Conservation (phyloP, 2,797 vertebrate species). For the Poeciliopsis gracilis region DNA sequence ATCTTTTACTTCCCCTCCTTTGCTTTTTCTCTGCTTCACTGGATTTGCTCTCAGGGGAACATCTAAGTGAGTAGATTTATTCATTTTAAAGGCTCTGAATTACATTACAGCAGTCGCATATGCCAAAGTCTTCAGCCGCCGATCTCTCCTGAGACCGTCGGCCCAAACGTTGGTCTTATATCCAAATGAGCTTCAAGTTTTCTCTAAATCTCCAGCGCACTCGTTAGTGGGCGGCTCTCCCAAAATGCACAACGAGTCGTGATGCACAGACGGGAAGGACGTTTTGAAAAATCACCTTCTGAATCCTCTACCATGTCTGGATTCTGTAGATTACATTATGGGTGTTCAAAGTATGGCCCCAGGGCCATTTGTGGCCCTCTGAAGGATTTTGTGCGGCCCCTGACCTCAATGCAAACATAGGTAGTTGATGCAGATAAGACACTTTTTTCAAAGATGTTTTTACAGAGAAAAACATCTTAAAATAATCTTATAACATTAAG, state of each 20-base stretch:
- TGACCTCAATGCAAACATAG: too few relatives aligned
- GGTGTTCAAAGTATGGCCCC: background rate
- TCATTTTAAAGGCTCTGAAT: conserved; percentile 79
- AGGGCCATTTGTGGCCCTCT: too few relatives aligned
- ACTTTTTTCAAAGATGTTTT: too few relatives aligned
- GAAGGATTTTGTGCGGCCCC: too few relatives aligned
- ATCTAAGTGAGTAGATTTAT: conserved; percentile 81
- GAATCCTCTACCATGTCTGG: conserved; percentile 2
- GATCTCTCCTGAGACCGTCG: conserved; percentile 62
- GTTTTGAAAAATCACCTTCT: conserved; percentile 13
- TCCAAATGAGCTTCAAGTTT: conserved; percentile 76
- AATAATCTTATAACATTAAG: too few relatives aligned
- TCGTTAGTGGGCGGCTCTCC: conserved; percentile 56
- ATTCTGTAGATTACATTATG: background rate
- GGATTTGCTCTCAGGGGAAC: conserved; percentile 66
- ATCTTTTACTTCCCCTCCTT: conserved; percentile 52
- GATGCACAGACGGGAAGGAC: conserved; percentile 52
- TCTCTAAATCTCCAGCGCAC: conserved; percentile 63
- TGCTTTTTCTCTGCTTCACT: conserved; percentile 49
- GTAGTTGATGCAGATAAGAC: too few relatives aligned
- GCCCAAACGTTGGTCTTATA: conserved; percentile 75
- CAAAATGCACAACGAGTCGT: conserved; percentile 41
- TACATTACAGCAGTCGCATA: conserved; percentile 76
- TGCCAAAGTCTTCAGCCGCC: conserved; percentile 73
- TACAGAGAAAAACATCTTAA: too few relatives aligned